Base-by-base conservation (phyloP, 1,140 invertebrate species). In the Magallana angulata region DNA sequence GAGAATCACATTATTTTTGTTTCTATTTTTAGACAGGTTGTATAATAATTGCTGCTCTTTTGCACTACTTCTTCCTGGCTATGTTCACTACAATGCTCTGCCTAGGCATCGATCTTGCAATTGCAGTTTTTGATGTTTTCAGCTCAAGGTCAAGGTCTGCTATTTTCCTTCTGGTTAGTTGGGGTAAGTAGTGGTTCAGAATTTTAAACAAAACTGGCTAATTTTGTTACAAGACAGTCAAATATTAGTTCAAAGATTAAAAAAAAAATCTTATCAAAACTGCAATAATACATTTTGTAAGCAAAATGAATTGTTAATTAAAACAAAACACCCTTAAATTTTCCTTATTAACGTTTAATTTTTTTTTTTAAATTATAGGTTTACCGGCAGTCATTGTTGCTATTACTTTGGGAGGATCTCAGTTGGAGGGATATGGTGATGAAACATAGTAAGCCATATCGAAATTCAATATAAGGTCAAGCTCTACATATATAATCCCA, bases 351-450 rank as follows among this genome's bases (percentile, higher is more conserved):
- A 24, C 24, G 24, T 24, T 24, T 24, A 24, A 24, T 24, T 0
- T 24, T 24, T 24, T 24, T 24, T 24, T 24, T 24, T 24, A 24
- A 24, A 24, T 85, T 86, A 57, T 14, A 89, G 89, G 86, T 59
- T 16, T 87, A n/a, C 86, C 89, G 12, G 60, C 60, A 36, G 16
- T 86, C 1, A 82, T 89, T 14, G 89, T 89, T 14, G 81, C 48
- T 1, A 86, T 87, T 1, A 80, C 89, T 48, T 36, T 82, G 8
- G 84, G 84, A 6, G 81, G 64, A 24, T 85, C 89, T 16, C 56
- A 84, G 11, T 36, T 85, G 56, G 64, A 89, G 11, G 86, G 86
- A 76, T 89, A 87, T 80, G 86, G 86, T 16, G 80, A 84, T 24
- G 16, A 60, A 4, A 24, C 84, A 57, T 85, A 82, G 89, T 89